Conservation (phyloP, 2,113 vertebrate genomes). For the Paralichthys olivaceus region DNA sequence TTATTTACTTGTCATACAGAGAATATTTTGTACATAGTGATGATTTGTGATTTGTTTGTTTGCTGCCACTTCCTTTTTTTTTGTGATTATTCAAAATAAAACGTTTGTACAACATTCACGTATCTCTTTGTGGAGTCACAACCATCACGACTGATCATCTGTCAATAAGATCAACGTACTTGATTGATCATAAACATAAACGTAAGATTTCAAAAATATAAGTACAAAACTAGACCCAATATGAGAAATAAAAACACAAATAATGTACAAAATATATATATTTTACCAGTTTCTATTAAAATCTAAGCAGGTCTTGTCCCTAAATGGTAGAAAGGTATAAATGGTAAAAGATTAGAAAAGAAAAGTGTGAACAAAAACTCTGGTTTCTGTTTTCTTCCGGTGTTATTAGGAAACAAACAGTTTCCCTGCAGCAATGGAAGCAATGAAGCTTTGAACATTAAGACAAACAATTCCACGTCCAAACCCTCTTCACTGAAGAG, state of each 20-base stretch:
- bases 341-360: no score
- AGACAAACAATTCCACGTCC: not conserved
- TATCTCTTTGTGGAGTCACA: not conserved
- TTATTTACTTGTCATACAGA: slow-evolving; percentile 36
- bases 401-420: no score
- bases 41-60: slow-evolving; percentile 27
- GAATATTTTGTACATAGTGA: slow-evolving; percentile 34
- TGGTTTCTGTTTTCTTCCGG: no score
- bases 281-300: no score
- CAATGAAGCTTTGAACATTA: not conserved
- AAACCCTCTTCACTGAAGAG: not conserved
- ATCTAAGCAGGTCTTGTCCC: no score
- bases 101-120: not conserved
- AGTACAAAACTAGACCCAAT: not conserved
- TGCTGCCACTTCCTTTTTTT: slow-evolving; percentile 8
- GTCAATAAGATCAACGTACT: not conserved
- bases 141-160: not conserved
- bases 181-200: not conserved
- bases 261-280: no score
- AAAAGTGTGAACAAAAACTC: no score
- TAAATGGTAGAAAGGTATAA: no score
- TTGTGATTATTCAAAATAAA: not conserved
- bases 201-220: not conserved
- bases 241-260: no score
- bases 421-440: no score